These are phyloP conservation scores for Pipistrellus nathusii DNA, from an alignment of 2,797 vertebrate species.

Conservation along the genomic window DNA sequence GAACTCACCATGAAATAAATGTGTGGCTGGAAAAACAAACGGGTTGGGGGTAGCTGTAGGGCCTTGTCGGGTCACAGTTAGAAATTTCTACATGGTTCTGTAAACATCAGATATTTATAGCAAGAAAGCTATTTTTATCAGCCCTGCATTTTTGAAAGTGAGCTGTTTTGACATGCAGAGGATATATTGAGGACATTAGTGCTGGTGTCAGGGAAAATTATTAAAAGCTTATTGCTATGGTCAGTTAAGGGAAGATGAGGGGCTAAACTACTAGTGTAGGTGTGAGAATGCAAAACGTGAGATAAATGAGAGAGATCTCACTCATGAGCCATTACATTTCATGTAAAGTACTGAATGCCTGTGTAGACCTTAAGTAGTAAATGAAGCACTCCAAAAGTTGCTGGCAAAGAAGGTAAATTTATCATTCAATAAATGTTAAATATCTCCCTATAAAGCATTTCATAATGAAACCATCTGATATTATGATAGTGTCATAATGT, in stretches of 20 bases:
- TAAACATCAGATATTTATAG: slow-evolving; percentile 16
- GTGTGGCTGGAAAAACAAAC: neutral
- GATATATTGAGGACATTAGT: slow-evolving; percentile 1
- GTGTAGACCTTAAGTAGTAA: neutral
- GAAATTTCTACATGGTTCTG: neutral
- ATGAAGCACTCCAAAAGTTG: neutral
- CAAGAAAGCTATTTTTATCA: slow-evolving; percentile 5
- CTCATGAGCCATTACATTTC: neutral
- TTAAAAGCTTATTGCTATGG: neutral
- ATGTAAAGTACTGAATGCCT: neutral
- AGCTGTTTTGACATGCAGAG: neutral
- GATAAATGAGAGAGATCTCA: neutral
- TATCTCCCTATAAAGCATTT: neutral
- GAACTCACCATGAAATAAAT: neutral
- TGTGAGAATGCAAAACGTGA: neutral
- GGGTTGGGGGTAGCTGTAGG: neutral
- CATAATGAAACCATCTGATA: neutral
- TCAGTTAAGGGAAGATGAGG: neutral
- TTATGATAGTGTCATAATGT: neutral
- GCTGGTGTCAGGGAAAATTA: neutral
- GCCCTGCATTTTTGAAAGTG: neutral
- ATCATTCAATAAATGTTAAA: neutral
- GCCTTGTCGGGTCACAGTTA: neutral
- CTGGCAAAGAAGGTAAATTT: neutral
- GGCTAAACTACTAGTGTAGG: neutral